Base-by-base conservation (phyloP, 1,140 invertebrate genomes). In the Hyposmocoma kahamanoa region DNA sequence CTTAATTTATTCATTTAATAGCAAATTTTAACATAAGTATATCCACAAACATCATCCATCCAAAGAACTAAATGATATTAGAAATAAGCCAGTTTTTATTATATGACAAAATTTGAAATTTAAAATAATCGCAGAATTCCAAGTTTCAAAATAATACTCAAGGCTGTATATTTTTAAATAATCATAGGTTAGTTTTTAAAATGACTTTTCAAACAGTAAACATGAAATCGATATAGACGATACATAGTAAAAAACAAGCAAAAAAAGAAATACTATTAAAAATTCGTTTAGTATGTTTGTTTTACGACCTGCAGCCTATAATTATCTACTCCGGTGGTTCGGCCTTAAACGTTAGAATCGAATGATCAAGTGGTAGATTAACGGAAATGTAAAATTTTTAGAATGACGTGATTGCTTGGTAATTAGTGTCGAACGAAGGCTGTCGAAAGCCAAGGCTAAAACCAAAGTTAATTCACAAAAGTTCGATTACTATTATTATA, bases 271-370 rank as follows among this genome's bases (percentile, higher is more conserved):
- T 15, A 10, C 45, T 47, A 56, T 62, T 58, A 59, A 55, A 63
- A 59, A 54, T 57, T 30, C 43, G 46, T 55, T 56, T 59, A 61
- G 44, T 38, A 53, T 62, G 41, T 67, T 67, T 62, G 57, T 60
- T 67, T 61, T 56, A 55, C n/a, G n/a, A n/a, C 32, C 36, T 20
- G 15, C 21, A 67, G 51, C 48, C 55, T 53, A 50, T 55, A 61
- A 67, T 67, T 67, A 64, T 64, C 64, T 26, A 61, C 58, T 51
- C 43, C 22, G 59, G 63, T 54, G 59, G 63, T 53, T 57, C 22
- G 39, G 52, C 39, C 41, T 51, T 48, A 56, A 41, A 41, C 20
- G 32, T 17, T 47, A 50, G 43, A 50, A 13, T 44, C 43, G 21
- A 46, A 50, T 20, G n/a, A 36, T 44, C 43, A 26, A 46, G 46